Conservation (phyloP, 2,797 vertebrate species). For the Mus minutoides region DNA sequence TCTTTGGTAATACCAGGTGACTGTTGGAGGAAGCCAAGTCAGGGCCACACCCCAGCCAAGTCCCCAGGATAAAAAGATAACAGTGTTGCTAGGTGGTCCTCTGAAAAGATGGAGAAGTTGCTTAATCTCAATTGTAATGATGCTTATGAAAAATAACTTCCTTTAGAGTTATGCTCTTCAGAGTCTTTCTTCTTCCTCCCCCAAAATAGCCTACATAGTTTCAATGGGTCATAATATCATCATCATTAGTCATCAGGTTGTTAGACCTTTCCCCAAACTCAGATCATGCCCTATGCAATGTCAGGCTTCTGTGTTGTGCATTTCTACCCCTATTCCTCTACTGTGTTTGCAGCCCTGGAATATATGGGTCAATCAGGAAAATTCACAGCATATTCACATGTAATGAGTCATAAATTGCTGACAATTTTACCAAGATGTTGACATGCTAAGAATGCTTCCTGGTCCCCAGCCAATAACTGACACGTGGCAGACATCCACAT, state of each 20-base stretch:
- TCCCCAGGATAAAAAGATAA: not conserved
- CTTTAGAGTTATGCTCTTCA: conserved; percentile 41
- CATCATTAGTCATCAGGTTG: not conserved
- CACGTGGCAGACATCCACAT: not conserved
- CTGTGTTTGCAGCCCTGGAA: not conserved
- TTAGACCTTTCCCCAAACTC: conserved; percentile 1
- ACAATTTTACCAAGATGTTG: conserved; percentile 62
- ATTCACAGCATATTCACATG: conserved; percentile 19
- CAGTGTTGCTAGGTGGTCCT: not conserved
- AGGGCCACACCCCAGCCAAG: not conserved
- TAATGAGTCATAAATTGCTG: conserved; percentile 58
- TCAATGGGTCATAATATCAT: conserved; percentile 6
- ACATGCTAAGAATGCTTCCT: conserved; percentile 57
- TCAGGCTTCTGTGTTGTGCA: not conserved
- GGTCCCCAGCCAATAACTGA: conserved; percentile 31
- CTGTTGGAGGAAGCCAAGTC: not conserved
- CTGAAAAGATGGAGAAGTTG: conserved; percentile 12
- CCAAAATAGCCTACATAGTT: not conserved
- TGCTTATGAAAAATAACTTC: not conserved
- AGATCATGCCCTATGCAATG: not conserved
- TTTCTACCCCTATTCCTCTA: not conserved
- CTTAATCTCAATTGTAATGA: conserved; percentile 45
- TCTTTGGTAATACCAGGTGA: not conserved
- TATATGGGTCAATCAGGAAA: not conserved
- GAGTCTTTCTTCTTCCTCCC: not conserved